These are phyloP conservation scores for Pseudomyrmex concolor DNA, from an alignment of 1,140 invertebrate species.

Conservation along the genomic window DNA sequence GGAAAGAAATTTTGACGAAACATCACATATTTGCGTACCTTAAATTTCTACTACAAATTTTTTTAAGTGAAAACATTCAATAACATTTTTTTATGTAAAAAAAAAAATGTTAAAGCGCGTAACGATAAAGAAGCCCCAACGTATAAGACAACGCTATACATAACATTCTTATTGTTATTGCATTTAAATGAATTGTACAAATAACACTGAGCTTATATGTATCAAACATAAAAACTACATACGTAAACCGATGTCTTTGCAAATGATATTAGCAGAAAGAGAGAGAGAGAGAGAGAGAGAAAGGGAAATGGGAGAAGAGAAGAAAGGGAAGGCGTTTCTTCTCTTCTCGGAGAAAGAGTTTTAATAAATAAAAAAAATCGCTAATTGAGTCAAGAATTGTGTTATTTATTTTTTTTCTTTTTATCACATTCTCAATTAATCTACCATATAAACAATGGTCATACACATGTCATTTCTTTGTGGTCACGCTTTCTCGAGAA, in stretches of 20 bases:
- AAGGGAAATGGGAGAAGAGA: too few relatives aligned
- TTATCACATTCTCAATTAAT: constrained; percentile 45
- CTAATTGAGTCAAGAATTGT: constrained; percentile 51
- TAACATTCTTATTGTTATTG: constrained; percentile 57
- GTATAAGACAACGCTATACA: constrained; percentile 40
- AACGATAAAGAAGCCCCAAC: constrained; percentile 34
- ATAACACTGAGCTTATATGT: constrained; percentile 51
- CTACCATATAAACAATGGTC: constrained; percentile 53
- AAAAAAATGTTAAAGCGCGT: background rate
- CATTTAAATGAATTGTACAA: constrained; percentile 71
- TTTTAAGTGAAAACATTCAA: background rate
- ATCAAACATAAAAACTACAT: constrained; percentile 40
- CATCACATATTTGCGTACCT: too few relatives aligned
- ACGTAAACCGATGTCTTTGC: constrained; percentile 35
- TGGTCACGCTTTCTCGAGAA: constrained; percentile 31
- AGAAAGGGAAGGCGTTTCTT: background rate
- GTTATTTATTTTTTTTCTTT: constrained; percentile 33
- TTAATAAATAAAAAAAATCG: constrained; percentile 53
- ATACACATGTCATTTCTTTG: constrained; percentile 30
- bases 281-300: too few relatives aligned
- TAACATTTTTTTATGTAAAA: constrained; percentile 14
- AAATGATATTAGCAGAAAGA: background rate
- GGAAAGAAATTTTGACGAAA: too few relatives aligned
- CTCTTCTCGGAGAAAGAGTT: constrained; percentile 12
- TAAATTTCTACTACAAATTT: background rate